Conservation (phyloP, 2,888 invertebrate species). For the Cephus pygmeus region DNA sequence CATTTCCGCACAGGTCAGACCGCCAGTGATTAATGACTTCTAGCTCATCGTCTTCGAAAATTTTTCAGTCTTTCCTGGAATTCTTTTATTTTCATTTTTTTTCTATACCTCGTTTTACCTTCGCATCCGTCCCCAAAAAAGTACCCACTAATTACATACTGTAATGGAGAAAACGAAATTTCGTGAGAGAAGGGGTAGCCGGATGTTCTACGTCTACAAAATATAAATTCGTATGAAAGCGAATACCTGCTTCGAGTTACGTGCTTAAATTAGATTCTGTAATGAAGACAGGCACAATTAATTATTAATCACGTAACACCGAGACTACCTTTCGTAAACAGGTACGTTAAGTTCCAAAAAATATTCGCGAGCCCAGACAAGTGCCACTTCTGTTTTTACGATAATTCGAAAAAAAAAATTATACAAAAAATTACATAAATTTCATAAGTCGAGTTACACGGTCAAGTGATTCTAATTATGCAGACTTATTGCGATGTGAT, state of each 20-base stretch:
- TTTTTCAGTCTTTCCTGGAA: not conserved
- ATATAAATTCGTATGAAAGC: not conserved
- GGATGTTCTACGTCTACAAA: not conserved
- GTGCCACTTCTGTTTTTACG: not conserved
- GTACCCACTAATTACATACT: not conserved
- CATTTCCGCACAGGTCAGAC: not conserved
- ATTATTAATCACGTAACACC: not conserved
- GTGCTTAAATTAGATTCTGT: not conserved
- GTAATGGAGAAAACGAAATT: not conserved
- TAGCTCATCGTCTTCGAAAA: not conserved
- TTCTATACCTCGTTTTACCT: not conserved
- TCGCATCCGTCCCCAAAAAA: not conserved
- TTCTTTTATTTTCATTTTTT: not conserved
- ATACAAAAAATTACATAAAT: not conserved
- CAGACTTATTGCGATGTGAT: not conserved
- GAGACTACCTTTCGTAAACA: not conserved
- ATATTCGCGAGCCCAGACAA: not conserved
- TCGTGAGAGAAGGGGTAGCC: not conserved
- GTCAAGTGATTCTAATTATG: not conserved
- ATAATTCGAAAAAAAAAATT: not conserved
- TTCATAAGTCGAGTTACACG: not conserved
- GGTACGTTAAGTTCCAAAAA: not conserved
- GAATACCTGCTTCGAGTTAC: not conserved
- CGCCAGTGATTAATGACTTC: not conserved
- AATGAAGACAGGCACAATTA: not conserved